phyloP scores from a whole-genome alignment of 2,888 invertebrate species.

The Eumacrocentrus americanus region DNA sequence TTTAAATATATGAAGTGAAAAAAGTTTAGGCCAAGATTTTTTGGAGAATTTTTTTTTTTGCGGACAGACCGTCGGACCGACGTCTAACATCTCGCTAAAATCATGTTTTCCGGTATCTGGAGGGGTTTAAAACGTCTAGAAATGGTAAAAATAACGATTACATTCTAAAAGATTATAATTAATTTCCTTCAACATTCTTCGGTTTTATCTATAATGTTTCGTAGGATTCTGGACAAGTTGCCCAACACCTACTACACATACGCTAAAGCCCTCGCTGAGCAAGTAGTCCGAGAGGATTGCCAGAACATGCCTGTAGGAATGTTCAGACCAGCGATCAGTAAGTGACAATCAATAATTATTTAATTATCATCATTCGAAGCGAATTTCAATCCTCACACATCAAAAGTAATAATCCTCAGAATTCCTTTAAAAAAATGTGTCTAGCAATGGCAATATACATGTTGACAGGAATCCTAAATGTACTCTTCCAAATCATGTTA shows the following conservation, averaged over 20 bases:
- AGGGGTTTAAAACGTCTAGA: no score
- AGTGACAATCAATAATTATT: conserved; percentile 36
- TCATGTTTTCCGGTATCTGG: no score
- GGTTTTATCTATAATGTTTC: neutral
- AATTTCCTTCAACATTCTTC: no score
- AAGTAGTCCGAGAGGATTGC: conserved; percentile 68
- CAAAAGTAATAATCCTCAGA: neutral
- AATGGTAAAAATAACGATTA: no score
- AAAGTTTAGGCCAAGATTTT: no score
- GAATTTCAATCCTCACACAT: neutral
- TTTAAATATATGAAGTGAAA: no score
- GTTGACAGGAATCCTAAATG: conserved; percentile 38
- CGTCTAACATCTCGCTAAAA: no score
- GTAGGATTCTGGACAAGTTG: conserved; percentile 65
- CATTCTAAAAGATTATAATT: no score
- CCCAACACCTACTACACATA: conserved; percentile 90
- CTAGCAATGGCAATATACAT: conserved; percentile 44
- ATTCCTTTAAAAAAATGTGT: conserved; percentile 36
- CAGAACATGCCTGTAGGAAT: conserved; percentile 74
- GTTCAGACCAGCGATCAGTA: conserved; percentile 81
- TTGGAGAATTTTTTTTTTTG: no score
- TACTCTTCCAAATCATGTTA: conserved; percentile 35
- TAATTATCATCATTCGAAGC: neutral
- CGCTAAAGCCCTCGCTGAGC: conserved; percentile 84
- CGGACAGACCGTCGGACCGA: no score